Evolutionary conservation across 1,140 invertebrate species (phyloP), one percentile per base, ranked within the genome.

Genomic region (Euwallacea similis): DNA sequence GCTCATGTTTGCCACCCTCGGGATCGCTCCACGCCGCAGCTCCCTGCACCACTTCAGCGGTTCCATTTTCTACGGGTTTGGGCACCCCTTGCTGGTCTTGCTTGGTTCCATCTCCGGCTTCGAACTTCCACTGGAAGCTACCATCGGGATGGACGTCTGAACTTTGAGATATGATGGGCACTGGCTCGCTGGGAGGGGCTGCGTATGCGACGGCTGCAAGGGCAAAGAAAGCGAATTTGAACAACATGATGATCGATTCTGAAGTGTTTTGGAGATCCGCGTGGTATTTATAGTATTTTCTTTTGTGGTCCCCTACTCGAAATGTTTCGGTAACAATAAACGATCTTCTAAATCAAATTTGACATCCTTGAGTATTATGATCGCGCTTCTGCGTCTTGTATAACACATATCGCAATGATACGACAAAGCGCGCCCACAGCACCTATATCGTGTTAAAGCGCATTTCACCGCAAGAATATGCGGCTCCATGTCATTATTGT

Each of bases 21-120:
- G 88, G 87, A 67, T 87, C 87, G 8, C 85, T 87, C 77, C 89
- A 92, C 9, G 87, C 86, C 78, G 87, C 90, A 2, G 86, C 86
- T 2, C 89, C 89, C 33, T 82, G 78, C 72, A 88, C 85, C 0
- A 88, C 87, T 62, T 87, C 83, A 74, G 79, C 81, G 81, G 88
- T 83, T 71, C 79, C 83, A 46, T 81, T 78, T 15, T 66, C 76
- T n/a, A 84, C 81, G 50, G 86, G 74, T 60, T 56, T 68, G 2
- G 33, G 10, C 6, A 47, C n/a, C 8, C 54, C 62, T 6, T 33
- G 15, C 61, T 71, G 61, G 0, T 64, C 61, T 33, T 71, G 69
- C 43, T 62, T 69, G 44, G 67, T 61, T 7, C 67, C 67, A 53
- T 69, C 67, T 2, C 15, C 67, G 8, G 67, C 53, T 42, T 69